Evolutionary conservation across 2,797 vertebrate genomes (phyloP).

Genomic region (Tolypeutes matacus): DNA sequence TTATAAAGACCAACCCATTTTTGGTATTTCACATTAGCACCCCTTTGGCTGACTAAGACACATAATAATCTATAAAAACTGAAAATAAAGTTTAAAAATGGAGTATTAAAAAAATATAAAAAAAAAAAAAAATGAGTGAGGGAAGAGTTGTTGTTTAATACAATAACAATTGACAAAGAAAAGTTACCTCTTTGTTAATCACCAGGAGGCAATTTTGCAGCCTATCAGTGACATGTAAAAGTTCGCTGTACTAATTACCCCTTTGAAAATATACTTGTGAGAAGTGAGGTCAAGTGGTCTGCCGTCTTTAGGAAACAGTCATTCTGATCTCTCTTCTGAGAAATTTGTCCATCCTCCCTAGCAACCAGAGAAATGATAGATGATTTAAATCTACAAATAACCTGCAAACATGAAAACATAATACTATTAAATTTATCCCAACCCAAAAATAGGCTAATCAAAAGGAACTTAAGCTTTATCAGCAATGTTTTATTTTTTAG

Average conservation of each 20-base stretch:
- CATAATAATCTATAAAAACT: too few species aligned
- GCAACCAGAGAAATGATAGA: neutral
- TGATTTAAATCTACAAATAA: slow-evolving; percentile 44
- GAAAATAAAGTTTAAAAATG: too few species aligned
- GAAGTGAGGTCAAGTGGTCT: neutral
- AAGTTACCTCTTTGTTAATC: neutral
- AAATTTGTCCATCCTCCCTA: slow-evolving; percentile 21
- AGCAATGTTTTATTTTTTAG: slow-evolving; percentile 2
- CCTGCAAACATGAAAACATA: neutral
- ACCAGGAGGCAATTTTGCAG: slow-evolving; percentile 5
- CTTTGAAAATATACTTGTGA: neutral
- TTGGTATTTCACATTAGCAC: too few species aligned
- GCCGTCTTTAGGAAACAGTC: neutral
- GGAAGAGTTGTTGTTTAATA: neutral
- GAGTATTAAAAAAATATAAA: too few species aligned
- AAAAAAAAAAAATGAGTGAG: neutral
- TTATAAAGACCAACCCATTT: too few species aligned
- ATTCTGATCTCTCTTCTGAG: neutral
- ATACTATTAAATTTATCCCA: neutral
- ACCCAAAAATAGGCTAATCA: neutral
- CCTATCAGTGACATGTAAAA: neutral
- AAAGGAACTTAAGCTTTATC: neutral
- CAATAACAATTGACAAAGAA: slow-evolving; percentile 15
- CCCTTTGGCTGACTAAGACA: too few species aligned
- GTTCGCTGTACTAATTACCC: neutral